Evolutionary conservation across 2,888 invertebrate species (phyloP).

Genomic region (Dichetophora obliterata): DNA sequence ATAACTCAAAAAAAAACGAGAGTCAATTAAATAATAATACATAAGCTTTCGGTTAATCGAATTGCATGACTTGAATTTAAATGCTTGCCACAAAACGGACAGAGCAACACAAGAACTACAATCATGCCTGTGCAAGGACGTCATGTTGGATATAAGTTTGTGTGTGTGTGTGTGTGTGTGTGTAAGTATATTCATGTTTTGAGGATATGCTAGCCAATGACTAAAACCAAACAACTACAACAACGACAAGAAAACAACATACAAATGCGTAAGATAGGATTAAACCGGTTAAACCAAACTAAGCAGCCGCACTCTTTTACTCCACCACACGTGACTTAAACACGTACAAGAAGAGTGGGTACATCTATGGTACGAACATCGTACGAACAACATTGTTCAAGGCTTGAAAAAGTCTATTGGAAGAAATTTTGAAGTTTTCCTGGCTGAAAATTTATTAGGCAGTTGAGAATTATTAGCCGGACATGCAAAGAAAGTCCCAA

Average conservation of each 20-base stretch:
- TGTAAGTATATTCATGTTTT: too few relatives aligned
- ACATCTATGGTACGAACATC: background rate
- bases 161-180: too few relatives aligned
- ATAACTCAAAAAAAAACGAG: too few relatives aligned
- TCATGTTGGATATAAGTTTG: too few relatives aligned
- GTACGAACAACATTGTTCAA: slow-evolving; percentile 46
- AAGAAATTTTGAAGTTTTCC: too few relatives aligned
- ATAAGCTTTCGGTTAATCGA: too few relatives aligned
- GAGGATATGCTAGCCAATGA: background rate
- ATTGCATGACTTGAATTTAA: too few relatives aligned
- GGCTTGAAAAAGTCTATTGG: slow-evolving; percentile 25
- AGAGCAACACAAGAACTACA: too few relatives aligned
- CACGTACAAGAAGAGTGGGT: background rate
- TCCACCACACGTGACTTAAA: background rate
- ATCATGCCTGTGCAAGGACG: too few relatives aligned
- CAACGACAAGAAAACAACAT: background rate
- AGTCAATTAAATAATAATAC: too few relatives aligned
- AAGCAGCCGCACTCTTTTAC: background rate
- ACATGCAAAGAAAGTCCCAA: slow-evolving; percentile 54
- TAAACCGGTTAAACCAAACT: background rate
- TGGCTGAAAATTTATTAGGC: slow-evolving; percentile 63
- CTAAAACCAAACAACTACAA: slow-evolving; percentile 13
- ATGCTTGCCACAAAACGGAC: too few relatives aligned
- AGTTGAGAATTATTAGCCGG: slow-evolving; percentile 68
- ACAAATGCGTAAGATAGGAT: background rate